Percentiles rank a stretch among this genome's conserved stretches.
Evolutionary conservation across 2,888 invertebrate genomes (phyloP).

Genomic region (Lumbricus terrestris): DNA sequence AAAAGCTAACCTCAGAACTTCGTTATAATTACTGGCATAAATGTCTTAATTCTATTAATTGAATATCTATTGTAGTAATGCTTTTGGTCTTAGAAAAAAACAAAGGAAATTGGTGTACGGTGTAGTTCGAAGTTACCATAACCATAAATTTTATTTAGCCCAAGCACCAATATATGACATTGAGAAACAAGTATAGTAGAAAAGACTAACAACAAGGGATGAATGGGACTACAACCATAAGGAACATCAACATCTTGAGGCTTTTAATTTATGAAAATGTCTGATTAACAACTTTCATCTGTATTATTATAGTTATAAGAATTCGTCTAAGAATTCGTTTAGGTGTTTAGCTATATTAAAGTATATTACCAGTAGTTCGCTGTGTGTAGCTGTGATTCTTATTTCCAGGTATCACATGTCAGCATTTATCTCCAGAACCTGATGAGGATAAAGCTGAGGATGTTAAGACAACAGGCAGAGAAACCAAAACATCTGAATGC

Average conservation of each 20-base stretch:
- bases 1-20: background rate
- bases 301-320: background rate
- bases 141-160: no score
- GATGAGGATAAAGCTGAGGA: background rate
- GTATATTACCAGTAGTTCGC: no score
- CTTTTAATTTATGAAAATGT: background rate
- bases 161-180: no score
- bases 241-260: background rate
- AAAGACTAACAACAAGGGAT: no score
- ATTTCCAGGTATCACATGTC: background rate
- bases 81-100: background rate
- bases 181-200: no score
- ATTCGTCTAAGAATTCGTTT: background rate
- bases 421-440: conserved; percentile 4
- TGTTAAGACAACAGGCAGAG: background rate
- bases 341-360: background rate
- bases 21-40: background rate
- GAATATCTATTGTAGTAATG: background rate
- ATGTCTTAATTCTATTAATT: background rate
- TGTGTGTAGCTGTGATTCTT: background rate
- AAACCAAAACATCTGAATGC: background rate
- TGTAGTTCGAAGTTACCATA: no score
- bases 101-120: background rate
- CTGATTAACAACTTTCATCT: background rate
- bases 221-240: no score